These are phyloP conservation scores for Sarcophaga caerulescens DNA, from an alignment of 2,888 invertebrate species.

Conservation along the genomic window DNA sequence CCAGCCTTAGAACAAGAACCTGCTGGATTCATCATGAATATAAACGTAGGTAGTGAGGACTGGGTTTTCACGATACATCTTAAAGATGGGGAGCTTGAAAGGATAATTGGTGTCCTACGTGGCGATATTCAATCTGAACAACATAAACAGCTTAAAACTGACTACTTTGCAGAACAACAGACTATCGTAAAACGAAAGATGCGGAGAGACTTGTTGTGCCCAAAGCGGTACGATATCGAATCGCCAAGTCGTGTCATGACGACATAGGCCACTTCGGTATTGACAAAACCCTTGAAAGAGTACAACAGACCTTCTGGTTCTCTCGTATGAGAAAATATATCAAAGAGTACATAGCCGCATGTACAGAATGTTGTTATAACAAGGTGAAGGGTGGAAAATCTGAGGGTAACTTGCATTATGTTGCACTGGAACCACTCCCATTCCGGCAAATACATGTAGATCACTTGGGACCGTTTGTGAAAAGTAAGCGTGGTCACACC, in stretches of 20 bases:
- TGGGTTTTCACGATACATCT: constrained; percentile 8
- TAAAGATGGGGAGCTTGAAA: background rate
- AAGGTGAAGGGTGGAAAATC: constrained; percentile 22
- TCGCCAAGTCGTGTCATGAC: constrained; percentile 22
- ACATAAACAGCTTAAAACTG: background rate
- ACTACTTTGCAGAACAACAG: too few relatives aligned
- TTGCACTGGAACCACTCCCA: background rate
- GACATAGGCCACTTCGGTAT: background rate
- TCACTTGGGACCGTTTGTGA: background rate
- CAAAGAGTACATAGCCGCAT: constrained; percentile 7
- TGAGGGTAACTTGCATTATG: constrained; percentile 10
- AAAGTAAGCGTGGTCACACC: too few relatives aligned
- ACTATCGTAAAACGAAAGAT: too few relatives aligned
- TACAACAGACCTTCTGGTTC: background rate
- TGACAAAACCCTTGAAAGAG: background rate
- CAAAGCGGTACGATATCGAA: too few relatives aligned
- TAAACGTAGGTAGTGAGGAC: background rate
- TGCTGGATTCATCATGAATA: background rate
- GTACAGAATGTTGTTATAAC: constrained; percentile 24
- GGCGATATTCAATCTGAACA: background rate
- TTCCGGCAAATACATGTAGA: constrained; percentile 13
- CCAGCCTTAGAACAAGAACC: background rate
- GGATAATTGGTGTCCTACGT: background rate
- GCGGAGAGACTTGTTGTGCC: too few relatives aligned
- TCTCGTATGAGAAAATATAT: background rate